These are phyloP conservation scores for Cetonia aurata DNA, from an alignment of 2,888 invertebrate species.

Conservation along the genomic window DNA sequence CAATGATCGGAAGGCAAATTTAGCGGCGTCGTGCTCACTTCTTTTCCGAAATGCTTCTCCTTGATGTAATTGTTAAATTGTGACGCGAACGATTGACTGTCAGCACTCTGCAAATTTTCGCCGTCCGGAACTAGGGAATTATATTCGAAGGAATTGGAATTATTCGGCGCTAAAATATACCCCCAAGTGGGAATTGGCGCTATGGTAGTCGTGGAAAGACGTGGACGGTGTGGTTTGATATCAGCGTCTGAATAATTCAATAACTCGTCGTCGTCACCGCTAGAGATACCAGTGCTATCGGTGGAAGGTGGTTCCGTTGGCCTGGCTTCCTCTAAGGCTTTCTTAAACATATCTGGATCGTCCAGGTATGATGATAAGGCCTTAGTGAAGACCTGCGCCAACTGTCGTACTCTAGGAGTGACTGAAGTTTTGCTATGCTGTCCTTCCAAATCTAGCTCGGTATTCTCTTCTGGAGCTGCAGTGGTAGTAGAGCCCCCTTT, in stretches of 20 bases:
- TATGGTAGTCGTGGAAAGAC: constrained; percentile 67
- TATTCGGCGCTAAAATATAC: constrained; percentile 59
- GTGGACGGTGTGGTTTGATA: constrained; percentile 59
- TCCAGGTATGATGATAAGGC: constrained; percentile 86
- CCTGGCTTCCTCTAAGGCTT: constrained; percentile 80
- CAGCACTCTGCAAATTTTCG: constrained; percentile 77
- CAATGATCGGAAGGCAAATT: constrained; percentile 60
- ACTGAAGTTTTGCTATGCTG: constrained; percentile 76
- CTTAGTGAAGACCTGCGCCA: constrained; percentile 87
- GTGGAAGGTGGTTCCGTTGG: constrained; percentile 80
- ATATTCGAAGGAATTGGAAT: constrained; percentile 48
- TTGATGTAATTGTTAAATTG: constrained; percentile 68
- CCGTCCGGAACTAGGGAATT: constrained; percentile 66
- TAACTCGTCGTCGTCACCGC: constrained; percentile 76
- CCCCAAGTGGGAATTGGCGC: constrained; percentile 63
- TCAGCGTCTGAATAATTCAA: constrained; percentile 82
- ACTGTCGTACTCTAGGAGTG: constrained; percentile 77
- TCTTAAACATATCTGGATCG: constrained; percentile 85
- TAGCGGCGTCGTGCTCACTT: constrained; percentile 35
- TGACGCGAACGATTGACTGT: constrained; percentile 77
- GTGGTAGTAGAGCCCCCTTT: constrained; percentile 53
- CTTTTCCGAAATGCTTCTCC: constrained; percentile 62
- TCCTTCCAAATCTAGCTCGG: constrained; percentile 69
- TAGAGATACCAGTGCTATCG: constrained; percentile 57
- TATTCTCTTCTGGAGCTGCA: constrained; percentile 45